Conservation (phyloP, 2,797 vertebrate species). For the Microtus californicus region DNA sequence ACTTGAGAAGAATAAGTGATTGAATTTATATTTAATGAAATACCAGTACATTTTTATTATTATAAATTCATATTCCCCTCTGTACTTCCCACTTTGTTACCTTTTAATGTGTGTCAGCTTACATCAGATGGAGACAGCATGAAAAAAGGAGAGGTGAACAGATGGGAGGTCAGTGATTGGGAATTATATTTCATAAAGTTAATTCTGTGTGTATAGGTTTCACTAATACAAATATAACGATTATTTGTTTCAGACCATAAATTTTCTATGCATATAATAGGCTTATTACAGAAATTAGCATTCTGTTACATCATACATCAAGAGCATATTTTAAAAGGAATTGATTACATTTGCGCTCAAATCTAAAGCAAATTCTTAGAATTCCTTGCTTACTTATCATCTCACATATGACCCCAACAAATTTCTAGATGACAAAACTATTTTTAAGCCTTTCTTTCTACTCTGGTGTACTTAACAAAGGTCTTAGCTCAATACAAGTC, state of each 20-base stretch:
- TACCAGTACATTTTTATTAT: neutral
- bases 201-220: neutral
- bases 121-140: neutral
- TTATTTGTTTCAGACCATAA: neutral
- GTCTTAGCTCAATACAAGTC: slow-evolving; percentile 45
- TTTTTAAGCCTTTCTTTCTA: neutral
- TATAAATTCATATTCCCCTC: neutral
- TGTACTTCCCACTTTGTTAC: neutral
- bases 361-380: neutral
- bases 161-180: rapidly evolving
- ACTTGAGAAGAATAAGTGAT: neutral
- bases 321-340: neutral
- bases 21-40: neutral
- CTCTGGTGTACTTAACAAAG: slow-evolving; percentile 44
- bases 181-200: neutral
- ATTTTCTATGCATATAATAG: neutral
- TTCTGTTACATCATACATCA: neutral
- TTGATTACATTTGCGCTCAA: neutral
- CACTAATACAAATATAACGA: neutral
- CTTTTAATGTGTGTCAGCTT: neutral
- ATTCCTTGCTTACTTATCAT: slow-evolving; percentile 38
- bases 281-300: neutral
- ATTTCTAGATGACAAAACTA: slow-evolving; percentile 18
- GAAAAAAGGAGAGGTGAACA: neutral
- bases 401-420: neutral